phyloP scores from a whole-genome alignment of 2,888 invertebrate genomes.

The Sinelater perroti region DNA sequence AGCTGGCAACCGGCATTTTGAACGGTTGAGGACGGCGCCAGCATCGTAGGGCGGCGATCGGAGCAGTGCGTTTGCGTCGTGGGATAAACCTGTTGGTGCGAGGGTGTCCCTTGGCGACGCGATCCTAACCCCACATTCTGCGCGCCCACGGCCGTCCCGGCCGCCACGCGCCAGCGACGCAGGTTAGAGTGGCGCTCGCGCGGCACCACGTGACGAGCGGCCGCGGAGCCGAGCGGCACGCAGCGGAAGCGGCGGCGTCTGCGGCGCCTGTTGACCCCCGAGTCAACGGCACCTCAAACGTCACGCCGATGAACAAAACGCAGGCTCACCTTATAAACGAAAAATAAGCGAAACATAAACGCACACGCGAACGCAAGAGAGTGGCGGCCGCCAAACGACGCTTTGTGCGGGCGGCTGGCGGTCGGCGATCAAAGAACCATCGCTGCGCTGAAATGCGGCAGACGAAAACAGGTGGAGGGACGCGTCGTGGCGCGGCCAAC shows the following conservation, averaged over 20 bases:
- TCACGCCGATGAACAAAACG: slow-evolving; percentile 40
- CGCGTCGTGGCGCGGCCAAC: slow-evolving; percentile 62
- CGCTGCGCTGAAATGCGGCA: slow-evolving; percentile 50
- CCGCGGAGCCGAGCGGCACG: too few species aligned
- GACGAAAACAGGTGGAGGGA: slow-evolving; percentile 57
- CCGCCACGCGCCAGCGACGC: too few species aligned
- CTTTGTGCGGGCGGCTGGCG: slow-evolving; percentile 31
- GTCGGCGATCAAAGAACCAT: slow-evolving; percentile 43
- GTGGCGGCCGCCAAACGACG: slow-evolving; percentile 24
- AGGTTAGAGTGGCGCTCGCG: slow-evolving; percentile 20
- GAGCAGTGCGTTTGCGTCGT: slow-evolving; percentile 6
- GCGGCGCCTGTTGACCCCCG: slow-evolving; percentile 53
- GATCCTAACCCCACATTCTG: slow-evolving; percentile 4
- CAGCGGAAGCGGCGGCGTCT: too few species aligned
- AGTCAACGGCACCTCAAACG: slow-evolving; percentile 29
- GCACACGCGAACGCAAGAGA: slow-evolving; percentile 42
- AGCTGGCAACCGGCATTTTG: too few species aligned
- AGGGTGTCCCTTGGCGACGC: slow-evolving; percentile 27
- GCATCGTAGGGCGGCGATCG: too few species aligned
- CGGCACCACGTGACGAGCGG: slow-evolving; percentile 26
- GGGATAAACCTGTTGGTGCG: slow-evolving; percentile 32
- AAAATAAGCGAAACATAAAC: slow-evolving; percentile 45
- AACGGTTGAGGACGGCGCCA: too few species aligned
- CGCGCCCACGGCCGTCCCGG: too few species aligned
- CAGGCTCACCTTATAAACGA: slow-evolving; percentile 50